phyloP scores from a whole-genome alignment of 37 sponge, comb jelly and placozoan genomes.

The Oopsacas minuta region DNA sequence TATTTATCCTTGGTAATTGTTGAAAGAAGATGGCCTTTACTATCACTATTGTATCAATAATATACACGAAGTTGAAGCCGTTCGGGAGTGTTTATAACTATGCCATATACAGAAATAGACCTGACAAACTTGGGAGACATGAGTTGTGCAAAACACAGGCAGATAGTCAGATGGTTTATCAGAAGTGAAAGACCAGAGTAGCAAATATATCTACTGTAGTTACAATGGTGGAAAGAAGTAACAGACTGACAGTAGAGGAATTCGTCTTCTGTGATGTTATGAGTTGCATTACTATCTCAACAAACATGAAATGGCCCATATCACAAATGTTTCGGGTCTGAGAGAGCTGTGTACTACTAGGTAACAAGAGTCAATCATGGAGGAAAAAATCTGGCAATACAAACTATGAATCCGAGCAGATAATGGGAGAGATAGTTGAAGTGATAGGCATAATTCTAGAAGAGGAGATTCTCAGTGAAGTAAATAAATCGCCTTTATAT shows the following conservation, averaged over 20 bases:
- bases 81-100: constrained; percentile 19
- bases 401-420: constrained; percentile 21
- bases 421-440: constrained; percentile 22
- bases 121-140: constrained; percentile 13
- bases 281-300: constrained; percentile 22
- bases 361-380: neutral
- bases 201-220: neutral
- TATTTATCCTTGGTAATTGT: constrained; percentile 16
- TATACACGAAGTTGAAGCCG: constrained; percentile 17
- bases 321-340: constrained; percentile 4
- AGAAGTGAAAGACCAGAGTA: constrained; percentile 10
- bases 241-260: constrained; percentile 10
- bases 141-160: neutral
- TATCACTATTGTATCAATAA: neutral
- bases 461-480: constrained; percentile 13
- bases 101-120: constrained; percentile 17
- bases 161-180: neutral
- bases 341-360: neutral
- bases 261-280: neutral
- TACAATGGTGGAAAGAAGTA: neutral
- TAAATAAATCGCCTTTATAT: neutral
- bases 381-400: neutral
- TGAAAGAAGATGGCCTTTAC: constrained; percentile 22
- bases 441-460: constrained; percentile 21
- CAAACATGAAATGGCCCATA: constrained; percentile 24